Evolutionary conservation across 2,888 invertebrate species (phyloP), one percentile per base, ranked within the genome.

Genomic region (Macrosiphum euphorbiae): DNA sequence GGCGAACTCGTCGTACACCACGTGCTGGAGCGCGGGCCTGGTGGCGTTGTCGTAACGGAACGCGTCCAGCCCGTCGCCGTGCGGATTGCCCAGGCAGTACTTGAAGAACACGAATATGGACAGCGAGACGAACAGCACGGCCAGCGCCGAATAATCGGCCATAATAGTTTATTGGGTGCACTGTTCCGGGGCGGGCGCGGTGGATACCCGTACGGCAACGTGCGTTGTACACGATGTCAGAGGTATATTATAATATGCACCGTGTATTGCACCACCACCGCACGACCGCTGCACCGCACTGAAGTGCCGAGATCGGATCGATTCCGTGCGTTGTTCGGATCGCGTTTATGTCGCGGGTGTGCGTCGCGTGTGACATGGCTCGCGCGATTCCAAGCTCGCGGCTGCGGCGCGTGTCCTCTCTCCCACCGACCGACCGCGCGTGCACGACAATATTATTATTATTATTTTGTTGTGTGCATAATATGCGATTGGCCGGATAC

Each of bases 61-160:
- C 67, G 28, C 88, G 58, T 58, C 55, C 85, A 88, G 35, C 1
- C 50, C 87, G 88, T 67, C 35, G n/a, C 52, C 47, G 58, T 58
- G 13, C 55, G 88, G 52, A 28, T 92, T 86, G 47, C 95, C 95
- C 78, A 95, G 94, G 87, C 95, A 95, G 94, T 95, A 95, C 94
- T 95, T 95, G 95, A 95, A 95, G 94, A 95, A 95, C 87, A 95
- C 94, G 94, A 95, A 95, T 47, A 95, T 95, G 87, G 95, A 92
- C 58, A 95, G 94, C 55, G 95, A 95, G 55, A 95, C 94, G 58
- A 95, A 90, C 88, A 95, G 95, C 20, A 95, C 95, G 20, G 95
- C 92, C 78, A 95, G 88, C 61, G 95, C 94, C n/a, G 95, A 94
- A 94, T 95, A 94, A 61, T 95, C 95, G 61, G 95, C 91, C 94